Evolutionary conservation across 1,140 invertebrate species (phyloP), one percentile per base, ranked within the genome.

Genomic region (Listronotus oregonensis): DNA sequence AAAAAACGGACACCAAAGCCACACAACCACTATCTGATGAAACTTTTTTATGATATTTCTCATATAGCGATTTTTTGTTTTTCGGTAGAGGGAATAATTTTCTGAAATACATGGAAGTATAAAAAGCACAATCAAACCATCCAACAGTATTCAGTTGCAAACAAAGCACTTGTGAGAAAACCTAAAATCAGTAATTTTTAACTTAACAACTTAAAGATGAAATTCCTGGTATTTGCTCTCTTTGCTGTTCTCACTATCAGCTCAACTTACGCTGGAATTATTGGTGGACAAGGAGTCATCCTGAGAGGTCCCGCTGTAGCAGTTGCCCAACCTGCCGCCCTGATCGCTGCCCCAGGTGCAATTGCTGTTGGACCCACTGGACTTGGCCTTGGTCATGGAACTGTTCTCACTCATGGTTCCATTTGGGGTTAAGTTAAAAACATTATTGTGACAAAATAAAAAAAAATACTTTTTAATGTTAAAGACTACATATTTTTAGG

Each of bases 151-250:
- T 27, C 5, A 27, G 21, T 27, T 27, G 1, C 21, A 27, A 27
- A 27, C 21, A 27, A 27, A 27, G 5, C 21, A 27, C 21, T 27
- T 27, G 5, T 27, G 1, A 27, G 2, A 3, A 3, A 3, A 27
- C 21, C 1, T 27, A 3, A 1, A 27, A 27, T 27, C 21, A 27
- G 21, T 27, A 5, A 27, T 27, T 27, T 27, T 27, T 27, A 27
- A 27, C 21, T 27, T 27, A 27, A 54, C 27, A 55, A 40, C 46
- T 39, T 57, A 34, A 59, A 52, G 57, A 64, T 70, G 55, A 70
- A 70, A 57, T 64, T 64, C 60, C 11, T 70, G 10, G 39, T 64
- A 6, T 64, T 70, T 15, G 65, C 57, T 32, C 31, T 70, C 37
- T 47, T 70, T 46, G 68, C 61, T 54, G 10, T 70, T 46, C 46